Conservation (phyloP, 2,113 vertebrate species). For the Tragelaphus buxtoni region DNA sequence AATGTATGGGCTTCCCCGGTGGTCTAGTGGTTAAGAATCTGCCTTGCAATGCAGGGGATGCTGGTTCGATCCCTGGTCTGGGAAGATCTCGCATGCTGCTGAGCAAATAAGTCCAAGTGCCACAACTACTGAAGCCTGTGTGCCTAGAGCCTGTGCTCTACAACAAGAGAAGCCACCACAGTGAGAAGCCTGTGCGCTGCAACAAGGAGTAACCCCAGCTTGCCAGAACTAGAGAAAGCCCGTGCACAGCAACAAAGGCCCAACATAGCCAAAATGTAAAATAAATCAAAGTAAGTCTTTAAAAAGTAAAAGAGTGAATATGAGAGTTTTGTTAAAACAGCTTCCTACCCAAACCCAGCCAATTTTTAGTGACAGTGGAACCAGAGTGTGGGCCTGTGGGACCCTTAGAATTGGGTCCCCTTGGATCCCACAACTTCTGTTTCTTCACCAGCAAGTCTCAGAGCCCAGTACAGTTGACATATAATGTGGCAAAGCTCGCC, state of each 20-base stretch:
- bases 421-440: background rate
- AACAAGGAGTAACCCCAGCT: background rate
- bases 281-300: background rate
- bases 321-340: background rate
- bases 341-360: background rate
- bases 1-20: background rate
- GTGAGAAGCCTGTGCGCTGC: background rate
- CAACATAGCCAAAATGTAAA: fast-evolving
- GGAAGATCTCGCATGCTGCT: background rate
- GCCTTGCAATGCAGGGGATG: background rate
- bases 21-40: background rate
- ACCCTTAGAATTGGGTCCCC: background rate
- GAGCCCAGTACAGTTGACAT: background rate
- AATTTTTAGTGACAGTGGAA: background rate
- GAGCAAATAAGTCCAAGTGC: background rate
- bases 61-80: background rate
- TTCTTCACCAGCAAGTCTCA: background rate
- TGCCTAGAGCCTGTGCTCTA: background rate
- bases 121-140: background rate
- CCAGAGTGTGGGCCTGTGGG: background rate
- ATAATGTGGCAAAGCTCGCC: background rate
- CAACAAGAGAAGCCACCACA: background rate
- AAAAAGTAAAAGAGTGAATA: background rate
- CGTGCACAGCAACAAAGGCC: fast-evolving
- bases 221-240: background rate